phyloP scores from a whole-genome alignment of 2,113 vertebrate species.

The Otocyon megalotis region DNA sequence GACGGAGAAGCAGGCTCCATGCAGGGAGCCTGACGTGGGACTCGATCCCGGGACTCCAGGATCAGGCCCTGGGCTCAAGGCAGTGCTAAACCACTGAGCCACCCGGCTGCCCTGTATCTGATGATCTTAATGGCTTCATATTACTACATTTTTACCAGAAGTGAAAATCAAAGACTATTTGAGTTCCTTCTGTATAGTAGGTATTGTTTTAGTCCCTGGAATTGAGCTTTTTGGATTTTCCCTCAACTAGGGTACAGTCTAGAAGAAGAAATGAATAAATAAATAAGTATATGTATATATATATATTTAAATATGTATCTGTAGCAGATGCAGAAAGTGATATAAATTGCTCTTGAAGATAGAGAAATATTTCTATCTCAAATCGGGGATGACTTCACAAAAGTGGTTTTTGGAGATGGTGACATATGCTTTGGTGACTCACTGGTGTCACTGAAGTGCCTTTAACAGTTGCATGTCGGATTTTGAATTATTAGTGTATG shows the following conservation, averaged over 20 bases:
- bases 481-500: not conserved
- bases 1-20: no score
- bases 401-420: not conserved
- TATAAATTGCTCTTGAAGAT: conserved; percentile 14
- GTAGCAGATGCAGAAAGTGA: not conserved
- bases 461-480: not conserved
- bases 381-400: not conserved
- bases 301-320: not conserved
- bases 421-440: not conserved
- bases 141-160: conserved; percentile 61
- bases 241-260: not conserved
- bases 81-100: no score
- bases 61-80: no score
- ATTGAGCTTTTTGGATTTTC: conserved; percentile 14
- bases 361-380: not conserved
- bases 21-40: no score
- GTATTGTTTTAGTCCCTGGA: not conserved
- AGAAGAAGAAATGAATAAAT: conserved; percentile 1
- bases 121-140: conserved; percentile 38
- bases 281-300: not conserved
- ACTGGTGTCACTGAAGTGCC: not conserved
- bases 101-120: not conserved
- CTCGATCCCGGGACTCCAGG: no score
- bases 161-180: conserved; percentile 35
- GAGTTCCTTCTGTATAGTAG: not conserved